Percentiles rank a stretch among this genome's conserved stretches.
Evolutionary conservation across 1,140 invertebrate genomes (phyloP).

Genomic region (Wasmannia auropunctata): DNA sequence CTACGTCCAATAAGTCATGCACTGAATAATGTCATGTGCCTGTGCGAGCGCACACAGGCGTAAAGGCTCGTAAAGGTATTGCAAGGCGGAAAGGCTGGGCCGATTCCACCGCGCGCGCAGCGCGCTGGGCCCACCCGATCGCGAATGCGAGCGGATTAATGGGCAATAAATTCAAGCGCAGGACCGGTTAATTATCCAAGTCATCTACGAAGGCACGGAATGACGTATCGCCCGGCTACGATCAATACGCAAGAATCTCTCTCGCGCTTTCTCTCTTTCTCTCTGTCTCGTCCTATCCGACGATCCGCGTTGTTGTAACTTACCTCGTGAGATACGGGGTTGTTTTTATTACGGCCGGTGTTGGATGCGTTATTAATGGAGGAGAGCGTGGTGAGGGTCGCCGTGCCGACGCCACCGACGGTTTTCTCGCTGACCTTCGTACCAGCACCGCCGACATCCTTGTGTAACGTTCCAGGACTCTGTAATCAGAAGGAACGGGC

Average conservation of each 20-base stretch:
- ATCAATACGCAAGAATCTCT: conserved; percentile 30
- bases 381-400: conserved; percentile 84
- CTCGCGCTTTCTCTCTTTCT: background rate
- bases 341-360: conserved; percentile 82
- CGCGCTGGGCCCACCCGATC: background rate
- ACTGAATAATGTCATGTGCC: conserved; percentile 54
- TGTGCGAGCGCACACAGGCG: background rate
- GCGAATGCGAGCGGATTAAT: conserved; percentile 46
- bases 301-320: conserved; percentile 62
- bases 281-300: background rate
- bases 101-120: conserved; percentile 10
- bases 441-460: conserved; percentile 84
- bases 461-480: conserved; percentile 85
- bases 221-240: conserved; percentile 28
- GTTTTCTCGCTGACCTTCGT: conserved; percentile 84
- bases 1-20: conserved; percentile 52
- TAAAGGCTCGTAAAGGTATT: conserved; percentile 11
- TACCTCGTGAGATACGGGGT: conserved; percentile 83
- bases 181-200: conserved; percentile 62
- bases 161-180: conserved; percentile 51
- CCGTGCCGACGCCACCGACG: conserved; percentile 82
- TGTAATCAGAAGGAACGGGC: conserved; percentile 76
- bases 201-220: conserved; percentile 32
- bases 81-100: conserved; percentile 31
- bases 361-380: conserved; percentile 84